Evolutionary conservation across 2,113 vertebrate species (phyloP).

Genomic region (Dunckerocampus dactyliophorus): DNA sequence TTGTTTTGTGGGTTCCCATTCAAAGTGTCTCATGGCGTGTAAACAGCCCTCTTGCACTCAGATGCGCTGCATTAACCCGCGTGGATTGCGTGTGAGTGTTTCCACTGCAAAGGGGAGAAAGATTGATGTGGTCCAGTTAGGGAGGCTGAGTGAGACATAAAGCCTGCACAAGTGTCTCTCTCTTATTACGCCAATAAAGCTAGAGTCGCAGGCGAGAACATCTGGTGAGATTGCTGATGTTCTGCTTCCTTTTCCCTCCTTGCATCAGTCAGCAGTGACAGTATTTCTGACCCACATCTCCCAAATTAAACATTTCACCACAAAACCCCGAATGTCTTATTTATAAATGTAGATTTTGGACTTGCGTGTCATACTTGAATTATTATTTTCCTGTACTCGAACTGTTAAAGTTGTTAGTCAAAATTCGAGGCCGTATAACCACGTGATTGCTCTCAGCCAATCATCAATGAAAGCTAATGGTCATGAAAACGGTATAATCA

Average conservation of each 20-base stretch:
- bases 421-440: no score
- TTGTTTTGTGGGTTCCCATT: constrained; percentile 99
- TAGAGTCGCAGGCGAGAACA: constrained; percentile 47
- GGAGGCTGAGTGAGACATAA: constrained; percentile 72
- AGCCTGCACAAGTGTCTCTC: constrained; percentile 56
- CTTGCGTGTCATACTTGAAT: no score
- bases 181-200: constrained; percentile 63
- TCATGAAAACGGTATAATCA: no score
- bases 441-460: no score
- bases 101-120: constrained; percentile 81
- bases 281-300: not conserved
- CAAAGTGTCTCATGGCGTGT: constrained; percentile 99
- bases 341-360: no score
- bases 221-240: constrained; percentile 41
- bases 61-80: constrained; percentile 99
- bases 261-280: constrained; percentile 66
- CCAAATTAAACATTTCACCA: not conserved
- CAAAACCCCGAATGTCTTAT: no score
- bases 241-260: constrained; percentile 33
- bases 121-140: constrained; percentile 99
- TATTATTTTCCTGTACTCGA: no score
- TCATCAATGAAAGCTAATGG: no score
- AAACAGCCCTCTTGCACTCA: constrained; percentile 99
- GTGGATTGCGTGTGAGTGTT: constrained; percentile 96
- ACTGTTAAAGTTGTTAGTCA: no score